Conservation (phyloP, 2,888 invertebrate genomes). For the Hyles lineata region DNA sequence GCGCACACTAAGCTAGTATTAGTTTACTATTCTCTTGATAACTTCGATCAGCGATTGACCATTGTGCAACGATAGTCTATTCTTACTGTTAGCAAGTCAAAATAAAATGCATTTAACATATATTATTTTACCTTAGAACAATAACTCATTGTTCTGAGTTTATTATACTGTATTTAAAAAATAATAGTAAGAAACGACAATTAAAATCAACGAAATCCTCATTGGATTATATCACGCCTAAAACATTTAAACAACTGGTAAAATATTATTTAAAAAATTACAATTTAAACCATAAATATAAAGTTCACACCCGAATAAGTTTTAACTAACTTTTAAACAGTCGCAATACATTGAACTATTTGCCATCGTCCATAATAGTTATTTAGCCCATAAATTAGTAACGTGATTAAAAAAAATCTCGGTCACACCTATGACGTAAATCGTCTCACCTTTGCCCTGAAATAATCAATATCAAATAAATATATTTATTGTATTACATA, state of each 20-base stretch:
- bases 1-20: not conserved
- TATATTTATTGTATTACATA: not conserved
- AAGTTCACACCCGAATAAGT: not conserved
- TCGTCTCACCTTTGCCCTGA: slow-evolving; percentile 18
- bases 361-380: slow-evolving; percentile 9
- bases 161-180: too few relatives aligned
- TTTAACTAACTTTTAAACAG: slow-evolving; percentile 5
- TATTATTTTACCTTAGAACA: too few relatives aligned
- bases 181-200: too few relatives aligned
- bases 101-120: too few relatives aligned
- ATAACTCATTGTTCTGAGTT: too few relatives aligned
- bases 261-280: too few relatives aligned
- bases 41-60: not conserved
- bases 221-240: too few relatives aligned
- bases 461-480: not conserved
- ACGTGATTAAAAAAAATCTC: not conserved
- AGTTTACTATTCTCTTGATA: not conserved
- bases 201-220: too few relatives aligned
- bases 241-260: too few relatives aligned
- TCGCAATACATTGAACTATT: slow-evolving; percentile 6
- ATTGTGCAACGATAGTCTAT: not conserved
- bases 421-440: not conserved
- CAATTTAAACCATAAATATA: not conserved
- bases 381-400: not conserved
- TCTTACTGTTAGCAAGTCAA: too few relatives aligned